Conservation (phyloP, 2,888 invertebrate species). For the Drosophila quasianomalipes region DNA sequence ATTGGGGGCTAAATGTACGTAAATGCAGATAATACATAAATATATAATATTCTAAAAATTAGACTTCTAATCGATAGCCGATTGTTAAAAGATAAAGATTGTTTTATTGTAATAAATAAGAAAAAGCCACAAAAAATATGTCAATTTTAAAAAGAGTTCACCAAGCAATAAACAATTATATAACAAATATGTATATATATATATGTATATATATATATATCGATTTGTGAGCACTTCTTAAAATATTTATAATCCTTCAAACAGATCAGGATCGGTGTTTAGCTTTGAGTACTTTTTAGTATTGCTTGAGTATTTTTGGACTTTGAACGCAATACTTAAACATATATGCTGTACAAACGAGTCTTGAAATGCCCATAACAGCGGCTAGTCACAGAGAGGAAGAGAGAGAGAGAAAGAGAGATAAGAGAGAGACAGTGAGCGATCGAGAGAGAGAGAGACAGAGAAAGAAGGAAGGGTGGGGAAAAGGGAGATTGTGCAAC, state of each 20-base stretch:
- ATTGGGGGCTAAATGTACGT: background rate
- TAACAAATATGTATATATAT: too few species aligned
- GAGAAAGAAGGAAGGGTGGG: constrained; percentile 2
- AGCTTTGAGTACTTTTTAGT: constrained; percentile 1
- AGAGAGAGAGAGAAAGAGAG: background rate
- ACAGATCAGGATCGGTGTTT: background rate
- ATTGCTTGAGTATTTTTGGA: constrained; percentile 26
- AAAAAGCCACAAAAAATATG: background rate
- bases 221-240: too few species aligned
- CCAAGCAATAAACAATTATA: background rate
- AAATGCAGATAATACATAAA: background rate
- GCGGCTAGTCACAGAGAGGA: constrained; percentile 7
- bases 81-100: too few species aligned
- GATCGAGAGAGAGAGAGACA: background rate
- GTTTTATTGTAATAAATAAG: too few species aligned
- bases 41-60: too few species aligned
- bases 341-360: constrained; percentile 41
- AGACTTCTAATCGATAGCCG: background rate
- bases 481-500: constrained; percentile 29
- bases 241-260: background rate
- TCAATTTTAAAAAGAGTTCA: background rate
- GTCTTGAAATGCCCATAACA: constrained; percentile 49
- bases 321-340: constrained; percentile 43
- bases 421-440: background rate
- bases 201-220: too few species aligned